Base-by-base conservation (phyloP, 2,113 vertebrate species). In the Heteronetta atricapilla region DNA sequence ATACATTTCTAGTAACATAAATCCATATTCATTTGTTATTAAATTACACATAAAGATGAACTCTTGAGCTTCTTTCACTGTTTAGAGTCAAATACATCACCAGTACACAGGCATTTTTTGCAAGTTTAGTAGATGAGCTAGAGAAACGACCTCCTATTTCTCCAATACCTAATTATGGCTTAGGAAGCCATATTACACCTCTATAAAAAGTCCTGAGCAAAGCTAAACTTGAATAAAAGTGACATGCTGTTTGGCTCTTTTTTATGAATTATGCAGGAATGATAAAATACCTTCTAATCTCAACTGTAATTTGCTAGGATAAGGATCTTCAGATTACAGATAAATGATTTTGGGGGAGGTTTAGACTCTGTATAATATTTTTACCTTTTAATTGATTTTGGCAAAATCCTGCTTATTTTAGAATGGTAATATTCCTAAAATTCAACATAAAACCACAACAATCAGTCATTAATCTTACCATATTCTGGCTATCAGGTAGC, bases 401-500 rank as follows among this genome's bases (percentile, higher is more conserved):
- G 0, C 18, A n/a, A 56, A 77, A 80, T 88, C 10, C 59, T 76
- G 10, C 14, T 33, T 67, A 44, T 80, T 92, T 94, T 48, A 77
- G 91, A 83, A 80, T 50, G 21, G 11, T 36, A 73, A 60, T 33
- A 33, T 13, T 56, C 68, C 36, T 50, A 85, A 52, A 36, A 88
- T 66, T 29, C 4, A 34, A 38, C 3, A 52, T 73, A 75, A 88
- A 66, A 11, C 5, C 13, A 2, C 25, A 87, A 31, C 21, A 53
- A 62, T 46, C 11, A 82, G 40, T 16, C 36, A 66, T 10, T 17
- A 70, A 89, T 83, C 98, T 95, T 96, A 99, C 99, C 98, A 98
- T 98, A 82, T 97, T 98, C 91, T 98, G 98, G 82, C 98, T 96
- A 53, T 98, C 98, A 62, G 97, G 98, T 94, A 99, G 98, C 88